These are phyloP conservation scores for Oreochromis spilurus DNA, from an alignment of 2,113 vertebrate species.

Conservation along the genomic window DNA sequence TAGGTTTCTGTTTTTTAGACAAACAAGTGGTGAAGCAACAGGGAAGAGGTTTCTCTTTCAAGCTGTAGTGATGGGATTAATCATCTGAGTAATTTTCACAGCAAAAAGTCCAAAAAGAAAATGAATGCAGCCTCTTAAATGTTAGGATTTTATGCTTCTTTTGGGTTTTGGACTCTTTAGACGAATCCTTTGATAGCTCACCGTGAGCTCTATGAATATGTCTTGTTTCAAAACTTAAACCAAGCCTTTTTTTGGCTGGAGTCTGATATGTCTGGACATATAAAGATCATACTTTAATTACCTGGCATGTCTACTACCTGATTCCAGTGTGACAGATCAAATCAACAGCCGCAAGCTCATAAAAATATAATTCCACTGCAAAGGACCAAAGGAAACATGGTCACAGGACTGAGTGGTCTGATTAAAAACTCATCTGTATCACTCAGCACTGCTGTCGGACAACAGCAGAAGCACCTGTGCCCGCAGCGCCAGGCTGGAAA, in stretches of 20 bases:
- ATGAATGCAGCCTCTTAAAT: neutral
- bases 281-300: neutral
- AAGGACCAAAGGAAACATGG: neutral
- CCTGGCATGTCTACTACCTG: neutral
- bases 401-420: neutral
- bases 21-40: neutral
- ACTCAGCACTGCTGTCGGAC: neutral
- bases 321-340: neutral
- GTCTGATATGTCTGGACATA: neutral
- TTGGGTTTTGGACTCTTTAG: neutral
- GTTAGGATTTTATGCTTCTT: fast-evolving
- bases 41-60: neutral
- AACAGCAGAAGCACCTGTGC: neutral
- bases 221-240: neutral
- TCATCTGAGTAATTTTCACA: neutral
- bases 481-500: neutral
- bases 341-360: neutral
- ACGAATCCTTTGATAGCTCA: neutral
- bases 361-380: neutral
- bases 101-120: neutral
- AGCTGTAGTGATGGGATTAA: neutral
- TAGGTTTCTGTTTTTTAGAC: neutral
- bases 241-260: neutral
- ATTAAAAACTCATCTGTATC: neutral
- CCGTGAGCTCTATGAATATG: neutral